Percentiles rank a stretch among this genome's conserved stretches.
Evolutionary conservation across 2,113 vertebrate genomes (phyloP).

Genomic region (Seriola quinqueradiata): DNA sequence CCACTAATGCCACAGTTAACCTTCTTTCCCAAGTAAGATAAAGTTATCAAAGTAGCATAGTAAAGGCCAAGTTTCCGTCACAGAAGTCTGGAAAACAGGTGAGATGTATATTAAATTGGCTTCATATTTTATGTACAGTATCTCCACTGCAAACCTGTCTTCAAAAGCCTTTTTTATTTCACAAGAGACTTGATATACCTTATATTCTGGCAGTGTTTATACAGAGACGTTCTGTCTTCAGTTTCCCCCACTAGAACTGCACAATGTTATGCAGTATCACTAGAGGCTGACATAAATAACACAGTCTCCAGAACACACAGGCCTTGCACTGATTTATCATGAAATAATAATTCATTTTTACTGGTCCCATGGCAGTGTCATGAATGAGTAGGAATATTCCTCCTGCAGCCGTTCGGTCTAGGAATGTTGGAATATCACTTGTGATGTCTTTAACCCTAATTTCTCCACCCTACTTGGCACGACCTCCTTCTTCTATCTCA

Average conservation of each 20-base stretch:
- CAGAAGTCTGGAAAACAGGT: slow-evolving; percentile 9
- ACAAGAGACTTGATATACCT: slow-evolving; percentile 29
- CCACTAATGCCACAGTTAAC: slow-evolving; percentile 10
- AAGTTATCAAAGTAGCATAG: not conserved
- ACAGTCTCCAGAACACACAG: slow-evolving; percentile 42
- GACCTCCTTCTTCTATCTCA: slow-evolving; percentile 25
- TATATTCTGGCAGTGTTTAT: slow-evolving; percentile 40
- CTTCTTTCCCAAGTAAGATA: slow-evolving; percentile 7
- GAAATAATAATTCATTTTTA: slow-evolving; percentile 48
- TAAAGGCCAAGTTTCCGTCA: slow-evolving; percentile 11
- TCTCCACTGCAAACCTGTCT: slow-evolving; percentile 11
- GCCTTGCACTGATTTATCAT: slow-evolving; percentile 42
- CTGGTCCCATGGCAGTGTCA: slow-evolving; percentile 9
- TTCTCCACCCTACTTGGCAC: slow-evolving; percentile 46
- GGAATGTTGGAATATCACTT: slow-evolving; percentile 30
- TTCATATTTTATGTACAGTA: slow-evolving; percentile 15
- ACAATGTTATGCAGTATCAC: slow-evolving; percentile 46
- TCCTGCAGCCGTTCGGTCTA: not conserved
- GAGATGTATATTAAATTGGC: slow-evolving; percentile 28
- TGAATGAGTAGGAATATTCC: slow-evolving; percentile 6
- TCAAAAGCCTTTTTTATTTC: slow-evolving; percentile 35
- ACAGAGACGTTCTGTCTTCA: slow-evolving; percentile 28
- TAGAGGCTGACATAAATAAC: slow-evolving; percentile 48
- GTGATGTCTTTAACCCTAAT: slow-evolving; percentile 38
- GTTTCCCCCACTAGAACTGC: slow-evolving; percentile 31